Base-by-base conservation (phyloP, 2,797 vertebrate genomes). In the Crocidura indochinensis region DNA sequence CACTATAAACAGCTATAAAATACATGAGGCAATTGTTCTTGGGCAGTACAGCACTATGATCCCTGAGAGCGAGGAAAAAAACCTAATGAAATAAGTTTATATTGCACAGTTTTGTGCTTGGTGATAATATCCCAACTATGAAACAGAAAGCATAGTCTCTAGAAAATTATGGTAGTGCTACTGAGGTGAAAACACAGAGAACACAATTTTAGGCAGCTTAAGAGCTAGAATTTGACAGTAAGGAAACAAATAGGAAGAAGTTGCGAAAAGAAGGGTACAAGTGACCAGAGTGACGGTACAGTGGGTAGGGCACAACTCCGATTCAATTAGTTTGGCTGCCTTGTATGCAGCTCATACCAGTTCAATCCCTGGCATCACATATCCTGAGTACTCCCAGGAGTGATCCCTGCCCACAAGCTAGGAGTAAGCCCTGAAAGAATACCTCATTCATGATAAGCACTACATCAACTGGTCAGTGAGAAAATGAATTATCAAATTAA, bases 61-160 rank as follows among this genome's bases (percentile, higher is more conserved):
- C 17, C 17, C 29, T 72, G 47, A 89, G 38, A 84, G 47, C 86
- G 38, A 84, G 38, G 82, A 81, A 4, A 94, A 79, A 53, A 89
- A 67, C 80, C 22, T 87, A 65, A 82, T 62, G 49, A 89, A 89
- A 80, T 80, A 38, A 84, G 8, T 10, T 56, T 49, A n/a, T 69
- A 38, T 80, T 64, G 87, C 27, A n/a, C 19, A 71, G 53, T 76
- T n/a, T n/a, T 83, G 64, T 82, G 44, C 22, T 75, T 92, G 64
- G 27, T 46, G 31, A 71, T 46, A 80, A 84, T 81, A 84, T 85
- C 60, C 46, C 72, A 82, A 71, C 10, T 14, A 65, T 64, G 29
- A 83, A 7, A 88, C 2, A 89, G 69, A 87, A 92, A 91, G 44
- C 22, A 78, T 78, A 85, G 79, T 86, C 81, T 17, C 31, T 86